Conservation (phyloP, 64 coral and sea anemone species). For the Anthopleura sola region DNA sequence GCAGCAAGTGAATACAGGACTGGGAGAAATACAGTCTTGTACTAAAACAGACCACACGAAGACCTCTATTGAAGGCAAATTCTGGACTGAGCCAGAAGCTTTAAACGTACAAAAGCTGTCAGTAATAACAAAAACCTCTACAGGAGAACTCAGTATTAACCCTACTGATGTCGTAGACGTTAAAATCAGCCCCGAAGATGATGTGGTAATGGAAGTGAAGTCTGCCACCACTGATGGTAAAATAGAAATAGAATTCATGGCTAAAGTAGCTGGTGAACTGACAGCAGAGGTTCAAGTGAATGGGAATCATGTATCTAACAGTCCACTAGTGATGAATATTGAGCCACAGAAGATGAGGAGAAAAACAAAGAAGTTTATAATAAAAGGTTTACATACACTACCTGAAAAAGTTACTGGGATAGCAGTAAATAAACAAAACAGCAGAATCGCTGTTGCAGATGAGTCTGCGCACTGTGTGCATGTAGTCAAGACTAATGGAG, state of each 20-base stretch:
- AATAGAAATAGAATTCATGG: neutral
- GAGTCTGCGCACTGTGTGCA: neutral
- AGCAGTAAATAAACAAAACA: conserved; percentile 1
- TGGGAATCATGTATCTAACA: conserved; percentile 20
- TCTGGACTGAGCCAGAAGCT: neutral
- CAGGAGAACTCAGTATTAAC: neutral
- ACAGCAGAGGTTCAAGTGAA: conserved; percentile 24
- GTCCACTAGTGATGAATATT: conserved; percentile 5
- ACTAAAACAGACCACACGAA: neutral
- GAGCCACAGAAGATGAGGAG: neutral
- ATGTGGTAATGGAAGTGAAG: neutral
- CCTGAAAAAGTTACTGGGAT: neutral
- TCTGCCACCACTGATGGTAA: neutral
- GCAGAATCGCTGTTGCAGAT: conserved; percentile 13
- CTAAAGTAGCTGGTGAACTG: conserved; percentile 6
- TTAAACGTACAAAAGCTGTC: neutral
- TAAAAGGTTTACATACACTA: neutral
- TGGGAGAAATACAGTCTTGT: neutral
- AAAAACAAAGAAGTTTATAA: neutral
- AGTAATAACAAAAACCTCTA: neutral
- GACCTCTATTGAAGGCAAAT: neutral
- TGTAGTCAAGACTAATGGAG: neutral
- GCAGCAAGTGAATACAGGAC: neutral
- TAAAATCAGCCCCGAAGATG: conserved; percentile 12
- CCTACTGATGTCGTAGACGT: neutral